A percentile compares a stretch with the other conserved stretches of the same genome.
These are phyloP conservation scores for Avahi laniger DNA, from an alignment of 2,797 vertebrate genomes.

Conservation along the genomic window DNA sequence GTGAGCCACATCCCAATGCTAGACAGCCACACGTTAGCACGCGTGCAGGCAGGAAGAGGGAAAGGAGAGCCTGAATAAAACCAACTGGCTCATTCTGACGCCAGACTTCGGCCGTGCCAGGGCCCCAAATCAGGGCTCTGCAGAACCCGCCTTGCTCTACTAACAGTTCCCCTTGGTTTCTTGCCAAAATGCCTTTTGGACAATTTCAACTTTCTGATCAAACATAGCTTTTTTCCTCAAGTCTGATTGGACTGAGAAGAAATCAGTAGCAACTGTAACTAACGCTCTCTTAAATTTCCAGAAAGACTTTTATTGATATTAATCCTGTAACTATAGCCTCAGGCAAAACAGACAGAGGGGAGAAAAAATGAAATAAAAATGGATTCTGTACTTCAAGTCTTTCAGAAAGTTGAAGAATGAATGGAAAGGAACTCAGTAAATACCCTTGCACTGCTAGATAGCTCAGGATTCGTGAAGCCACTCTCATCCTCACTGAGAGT, in stretches of 20 bases:
- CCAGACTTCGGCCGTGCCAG: not conserved
- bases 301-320: not conserved
- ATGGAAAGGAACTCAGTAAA: not conserved
- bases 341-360: not conserved
- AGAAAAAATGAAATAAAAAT: not conserved
- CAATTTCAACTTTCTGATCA: not conserved
- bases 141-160: fast-evolving
- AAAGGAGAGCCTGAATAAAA: not conserved
- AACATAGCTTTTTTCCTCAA: not conserved
- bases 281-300: not conserved
- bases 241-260: not conserved
- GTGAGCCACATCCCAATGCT: not conserved
- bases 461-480: not conserved
- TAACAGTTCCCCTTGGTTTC: not conserved
- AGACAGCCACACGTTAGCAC: fast-evolving
- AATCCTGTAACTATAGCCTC: not conserved
- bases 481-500: not conserved
- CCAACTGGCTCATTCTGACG: not conserved
- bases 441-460: not conserved
- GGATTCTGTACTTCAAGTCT: not conserved
- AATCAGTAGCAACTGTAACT: not conserved
- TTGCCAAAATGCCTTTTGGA: not conserved
- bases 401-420: not conserved
- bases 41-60: not conserved
- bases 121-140: not conserved